Percentiles rank a stretch among this genome's conserved stretches.
phyloP scores from a whole-genome alignment of 2,888 invertebrate species.

The Drosophila merina region DNA sequence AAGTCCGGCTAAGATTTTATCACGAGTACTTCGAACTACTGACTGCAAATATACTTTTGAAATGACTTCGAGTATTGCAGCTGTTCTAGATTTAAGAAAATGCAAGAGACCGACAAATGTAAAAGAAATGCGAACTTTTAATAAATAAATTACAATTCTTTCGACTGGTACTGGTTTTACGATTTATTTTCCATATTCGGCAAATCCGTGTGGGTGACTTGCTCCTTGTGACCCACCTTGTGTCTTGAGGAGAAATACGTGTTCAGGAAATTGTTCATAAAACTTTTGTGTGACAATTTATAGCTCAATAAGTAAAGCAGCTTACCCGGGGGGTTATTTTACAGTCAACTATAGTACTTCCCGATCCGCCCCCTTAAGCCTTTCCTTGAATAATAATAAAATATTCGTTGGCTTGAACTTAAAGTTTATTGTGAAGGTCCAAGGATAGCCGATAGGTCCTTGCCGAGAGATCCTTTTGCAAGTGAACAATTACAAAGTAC shows the following conservation, averaged over 20 bases:
- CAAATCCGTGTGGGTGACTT: conserved; percentile 1
- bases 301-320: conserved; percentile 16
- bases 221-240: background rate
- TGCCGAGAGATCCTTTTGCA: conserved; percentile 42
- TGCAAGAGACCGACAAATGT: background rate
- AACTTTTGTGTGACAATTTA: conserved; percentile 38
- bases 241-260: conserved; percentile 24
- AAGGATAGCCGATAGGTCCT: conserved; percentile 25
- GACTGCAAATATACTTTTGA: background rate
- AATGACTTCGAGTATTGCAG: background rate
- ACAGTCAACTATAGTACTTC: conserved; percentile 21
- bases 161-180: conserved; percentile 5
- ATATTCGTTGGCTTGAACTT: conserved; percentile 29
- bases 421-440: conserved; percentile 29
- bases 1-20: conserved; percentile 21
- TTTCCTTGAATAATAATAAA: conserved; percentile 3
- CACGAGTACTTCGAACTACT: conserved; percentile 7
- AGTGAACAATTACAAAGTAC: conserved; percentile 34
- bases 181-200: conserved; percentile 4
- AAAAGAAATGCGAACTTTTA: background rate
- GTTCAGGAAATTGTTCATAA: conserved; percentile 30
- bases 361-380: background rate
- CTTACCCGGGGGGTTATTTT: conserved; percentile 8
- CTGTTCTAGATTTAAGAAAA: background rate
- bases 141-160: background rate